phyloP scores from a whole-genome alignment of 2,888 invertebrate species.

The Dioctria linearis region DNA sequence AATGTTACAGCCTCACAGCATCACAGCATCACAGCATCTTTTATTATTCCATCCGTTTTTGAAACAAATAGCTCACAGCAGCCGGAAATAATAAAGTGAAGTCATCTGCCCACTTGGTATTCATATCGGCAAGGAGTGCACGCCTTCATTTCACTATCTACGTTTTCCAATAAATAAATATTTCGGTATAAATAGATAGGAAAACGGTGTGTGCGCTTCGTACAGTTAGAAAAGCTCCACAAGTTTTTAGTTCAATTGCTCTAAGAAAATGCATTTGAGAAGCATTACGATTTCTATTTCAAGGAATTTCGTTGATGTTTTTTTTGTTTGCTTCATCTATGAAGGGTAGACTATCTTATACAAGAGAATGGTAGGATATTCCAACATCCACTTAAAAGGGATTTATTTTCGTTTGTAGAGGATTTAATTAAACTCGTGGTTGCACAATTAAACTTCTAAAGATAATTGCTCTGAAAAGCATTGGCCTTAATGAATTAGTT shows the following conservation, averaged over 20 bases:
- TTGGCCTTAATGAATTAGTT: conserved; percentile 28
- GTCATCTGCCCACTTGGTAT: conserved; percentile 9
- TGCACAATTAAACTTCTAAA: conserved; percentile 22
- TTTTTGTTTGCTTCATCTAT: neutral
- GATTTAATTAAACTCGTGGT: conserved; percentile 37
- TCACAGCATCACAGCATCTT: neutral
- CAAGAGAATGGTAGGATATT: neutral
- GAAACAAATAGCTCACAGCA: conserved; percentile 35
- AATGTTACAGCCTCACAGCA: neutral
- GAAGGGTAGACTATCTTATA: neutral
- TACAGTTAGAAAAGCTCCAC: neutral
- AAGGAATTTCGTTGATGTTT: conserved; percentile 17
- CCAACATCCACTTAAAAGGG: neutral
- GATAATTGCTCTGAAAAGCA: conserved; percentile 25
- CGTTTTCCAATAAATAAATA: conserved; percentile 18
- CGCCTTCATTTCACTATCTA: conserved; percentile 36
- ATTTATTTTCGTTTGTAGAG: conserved; percentile 19
- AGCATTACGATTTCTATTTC: neutral
- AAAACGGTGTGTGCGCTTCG: too few species aligned
- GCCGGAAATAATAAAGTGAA: conserved; percentile 15
- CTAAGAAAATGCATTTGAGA: conserved; percentile 19
- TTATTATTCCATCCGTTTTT: conserved; percentile 32
- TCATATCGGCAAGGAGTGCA: conserved; percentile 3
- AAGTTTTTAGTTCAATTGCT: conserved; percentile 9
- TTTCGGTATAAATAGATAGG: conserved; percentile 26